Percentiles rank a stretch among this genome's conserved stretches.
Conservation (phyloP, 2,888 invertebrate genomes). For the Caenorhabditis imperialis region DNA sequence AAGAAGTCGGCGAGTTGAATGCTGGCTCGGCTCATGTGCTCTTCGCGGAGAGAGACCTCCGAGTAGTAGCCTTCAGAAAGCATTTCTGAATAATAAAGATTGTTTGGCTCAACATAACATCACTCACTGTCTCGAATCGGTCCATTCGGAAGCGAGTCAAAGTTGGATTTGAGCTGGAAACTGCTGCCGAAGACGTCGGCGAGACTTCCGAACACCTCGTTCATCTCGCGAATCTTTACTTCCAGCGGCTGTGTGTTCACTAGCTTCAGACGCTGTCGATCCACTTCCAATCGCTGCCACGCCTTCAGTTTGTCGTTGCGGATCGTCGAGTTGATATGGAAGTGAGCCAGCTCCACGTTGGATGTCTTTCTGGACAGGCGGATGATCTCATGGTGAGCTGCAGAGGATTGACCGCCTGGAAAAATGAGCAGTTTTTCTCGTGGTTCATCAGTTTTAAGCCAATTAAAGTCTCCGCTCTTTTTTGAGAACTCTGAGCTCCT, state of each 20-base stretch:
- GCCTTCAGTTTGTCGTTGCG: conserved; percentile 21
- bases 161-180: conserved; percentile 25
- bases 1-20: conserved; percentile 48
- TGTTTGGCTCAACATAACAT: neutral
- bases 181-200: conserved; percentile 35
- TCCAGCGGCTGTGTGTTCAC: conserved; percentile 19
- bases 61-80: conserved; percentile 21
- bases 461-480: neutral
- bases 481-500: no score
- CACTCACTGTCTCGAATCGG: conserved; percentile 15
- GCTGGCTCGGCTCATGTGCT: conserved; percentile 40
- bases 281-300: conserved; percentile 45
- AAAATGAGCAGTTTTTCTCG: no score
- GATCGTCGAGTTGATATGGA: conserved; percentile 41
- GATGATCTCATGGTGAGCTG: conserved; percentile 44
- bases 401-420: conserved; percentile 36
- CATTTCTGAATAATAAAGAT: conserved; percentile 16
- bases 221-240: conserved; percentile 75
- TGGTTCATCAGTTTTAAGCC: neutral
- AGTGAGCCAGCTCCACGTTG: conserved; percentile 48
- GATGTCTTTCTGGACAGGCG: conserved; percentile 57
- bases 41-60: conserved; percentile 31
- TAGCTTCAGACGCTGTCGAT: conserved; percentile 42
- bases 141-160: conserved; percentile 8
- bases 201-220: conserved; percentile 32